Conservation (phyloP, 2,113 vertebrate genomes). For the Spizaetus ornatus region DNA sequence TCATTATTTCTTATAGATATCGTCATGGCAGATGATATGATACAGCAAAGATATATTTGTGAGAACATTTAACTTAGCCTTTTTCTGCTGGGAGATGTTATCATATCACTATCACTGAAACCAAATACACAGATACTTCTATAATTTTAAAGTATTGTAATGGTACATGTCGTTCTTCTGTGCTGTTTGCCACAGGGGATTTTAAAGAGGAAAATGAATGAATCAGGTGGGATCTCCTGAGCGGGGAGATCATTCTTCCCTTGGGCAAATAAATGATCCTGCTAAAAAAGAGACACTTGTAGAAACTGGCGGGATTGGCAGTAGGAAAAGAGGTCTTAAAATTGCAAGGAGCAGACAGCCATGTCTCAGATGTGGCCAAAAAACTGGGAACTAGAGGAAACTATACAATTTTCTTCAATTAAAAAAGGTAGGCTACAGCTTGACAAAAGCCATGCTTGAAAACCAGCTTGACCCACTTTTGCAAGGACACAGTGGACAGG, state of each 20-base stretch:
- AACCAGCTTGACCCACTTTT: background rate
- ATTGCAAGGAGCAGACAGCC: background rate
- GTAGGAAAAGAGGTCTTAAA: background rate
- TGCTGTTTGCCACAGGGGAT: background rate
- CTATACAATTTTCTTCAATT: background rate
- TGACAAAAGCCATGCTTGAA: background rate
- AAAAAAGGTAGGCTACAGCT: background rate
- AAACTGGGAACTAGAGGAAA: background rate
- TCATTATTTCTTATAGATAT: background rate
- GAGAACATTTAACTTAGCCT: background rate
- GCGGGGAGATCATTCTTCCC: background rate
- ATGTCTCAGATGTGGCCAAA: background rate
- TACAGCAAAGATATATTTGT: background rate
- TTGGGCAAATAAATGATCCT: background rate
- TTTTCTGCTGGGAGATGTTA: background rate
- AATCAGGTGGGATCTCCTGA: background rate
- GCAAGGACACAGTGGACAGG: background rate
- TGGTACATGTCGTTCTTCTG: background rate
- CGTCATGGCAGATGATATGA: background rate
- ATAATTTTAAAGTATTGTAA: background rate
- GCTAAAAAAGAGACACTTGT: background rate
- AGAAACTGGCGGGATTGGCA: background rate
- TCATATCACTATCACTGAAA: background rate
- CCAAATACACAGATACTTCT: background rate
- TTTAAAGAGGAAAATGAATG: background rate